Base-by-base conservation (phyloP, 2,888 invertebrate species). In the Branchellion lobata region DNA sequence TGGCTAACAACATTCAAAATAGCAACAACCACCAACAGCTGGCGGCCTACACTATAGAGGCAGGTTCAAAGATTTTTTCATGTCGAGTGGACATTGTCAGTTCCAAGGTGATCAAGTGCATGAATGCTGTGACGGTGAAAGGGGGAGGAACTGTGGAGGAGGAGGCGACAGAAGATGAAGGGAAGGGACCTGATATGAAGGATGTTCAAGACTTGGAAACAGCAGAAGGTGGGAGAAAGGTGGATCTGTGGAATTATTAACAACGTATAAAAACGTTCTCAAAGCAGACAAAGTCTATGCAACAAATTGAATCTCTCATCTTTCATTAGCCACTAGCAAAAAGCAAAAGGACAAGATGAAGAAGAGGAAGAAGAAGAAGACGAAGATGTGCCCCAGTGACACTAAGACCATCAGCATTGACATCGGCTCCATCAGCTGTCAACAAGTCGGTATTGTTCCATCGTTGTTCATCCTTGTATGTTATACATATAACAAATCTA, bases 61-160 rank as follows among this genome's bases (percentile, higher is more conserved):
- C 94, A 0, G 93, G 94, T 11, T 91, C 94, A 0, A 93, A 93
- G 86, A 94, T 95, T 77, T 95, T 95, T 87, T 92, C 93, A 0
- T 91, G 92, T 81, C 90, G 95, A 81, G 95, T 96, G 0, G 95
- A 96, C 87, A 92, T 92, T 53, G 91, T 95, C 14, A 92, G 95
- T 86, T 90, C 91, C 68, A 93, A 94, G 85, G 92, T 93, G 0
- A 88, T 93, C 82, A 92, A 93, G 85, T 57, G 61, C 61, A 57
- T 57, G n/a, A 57, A 57, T 24, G 21, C 61, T 5, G 3, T 57
- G 3, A 24, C n/a, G n/a, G 21, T 57, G 24, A 57, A 57, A n/a
- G 61, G 24, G 5, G 61, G 3, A 14, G 61, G 3, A 24, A n/a
- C 61, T n/a, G n/a, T 24, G 21, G 61, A 57, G 21, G 61, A 24